phyloP scores from a whole-genome alignment of 2,113 vertebrate genomes.

The Hippopotamus amphibius region DNA sequence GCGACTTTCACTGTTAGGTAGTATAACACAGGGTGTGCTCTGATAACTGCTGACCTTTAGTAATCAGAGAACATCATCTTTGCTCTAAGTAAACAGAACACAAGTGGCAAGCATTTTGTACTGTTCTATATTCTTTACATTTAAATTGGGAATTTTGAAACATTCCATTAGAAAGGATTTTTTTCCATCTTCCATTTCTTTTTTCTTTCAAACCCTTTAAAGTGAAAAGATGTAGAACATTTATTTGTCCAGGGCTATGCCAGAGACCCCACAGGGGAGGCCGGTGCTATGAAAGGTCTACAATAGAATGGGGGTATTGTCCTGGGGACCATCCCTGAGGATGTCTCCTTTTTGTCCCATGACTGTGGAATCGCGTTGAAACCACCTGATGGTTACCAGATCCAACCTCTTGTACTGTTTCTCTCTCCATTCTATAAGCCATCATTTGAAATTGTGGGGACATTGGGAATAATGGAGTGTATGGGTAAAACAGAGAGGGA shows the following conservation, averaged over 20 bases:
- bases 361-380: neutral
- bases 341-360: neutral
- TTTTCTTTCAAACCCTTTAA: neutral
- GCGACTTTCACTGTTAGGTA: neutral
- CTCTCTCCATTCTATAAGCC: neutral
- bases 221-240: neutral
- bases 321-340: too few relatives aligned
- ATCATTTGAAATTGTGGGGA: neutral
- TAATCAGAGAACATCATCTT: conserved; percentile 1
- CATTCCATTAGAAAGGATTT: neutral
- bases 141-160: conserved; percentile 29
- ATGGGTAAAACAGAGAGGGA: neutral
- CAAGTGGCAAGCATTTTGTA: neutral
- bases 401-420: neutral
- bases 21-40: neutral
- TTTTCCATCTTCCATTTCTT: conserved; percentile 26
- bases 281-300: neutral
- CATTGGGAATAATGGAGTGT: neutral
- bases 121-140: neutral
- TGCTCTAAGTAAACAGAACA: conserved; percentile 1
- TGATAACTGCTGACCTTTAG: neutral
- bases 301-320: neutral
- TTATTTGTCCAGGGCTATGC: neutral
- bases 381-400: neutral
- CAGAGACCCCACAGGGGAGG: neutral